Percentiles rank a stretch among this genome's conserved stretches.
These are phyloP conservation scores for Cerceris ruficornis DNA, from an alignment of 2,888 invertebrate genomes.

Conservation along the genomic window DNA sequence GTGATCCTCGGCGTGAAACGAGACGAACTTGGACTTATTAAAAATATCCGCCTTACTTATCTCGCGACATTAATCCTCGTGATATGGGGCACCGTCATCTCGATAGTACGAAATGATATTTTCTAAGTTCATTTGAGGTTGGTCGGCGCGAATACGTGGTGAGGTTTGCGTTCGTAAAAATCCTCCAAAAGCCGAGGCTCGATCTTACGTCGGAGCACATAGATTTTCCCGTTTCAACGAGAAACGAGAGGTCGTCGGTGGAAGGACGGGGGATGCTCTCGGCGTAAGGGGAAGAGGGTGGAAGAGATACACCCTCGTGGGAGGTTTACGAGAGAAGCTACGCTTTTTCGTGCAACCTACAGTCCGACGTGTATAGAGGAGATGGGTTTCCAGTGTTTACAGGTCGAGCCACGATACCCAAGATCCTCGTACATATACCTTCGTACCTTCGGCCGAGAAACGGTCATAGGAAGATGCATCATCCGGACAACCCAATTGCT, in stretches of 20 bases:
- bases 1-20: constrained; percentile 31
- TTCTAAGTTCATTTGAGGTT: too few relatives aligned
- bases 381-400: constrained; percentile 74
- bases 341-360: constrained; percentile 59
- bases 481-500: constrained; percentile 56
- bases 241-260: background rate
- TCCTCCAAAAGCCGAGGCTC: background rate
- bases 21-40: constrained; percentile 47
- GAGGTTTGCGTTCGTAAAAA: too few relatives aligned
- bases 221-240: background rate
- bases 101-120: too few relatives aligned
- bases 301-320: constrained; percentile 35
- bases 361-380: constrained; percentile 53
- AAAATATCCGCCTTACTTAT: constrained; percentile 27
- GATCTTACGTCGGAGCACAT: background rate
- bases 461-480: constrained; percentile 50
- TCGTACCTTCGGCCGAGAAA: constrained; percentile 46
- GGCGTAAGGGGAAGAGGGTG: background rate
- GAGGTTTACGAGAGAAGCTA: constrained; percentile 70
- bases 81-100: background rate
- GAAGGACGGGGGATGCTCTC: background rate
- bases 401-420: constrained; percentile 65
- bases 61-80: background rate
- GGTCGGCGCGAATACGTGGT: too few relatives aligned
- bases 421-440: constrained; percentile 21